Evolutionary conservation across 2,797 vertebrate species (phyloP).

Genomic region (Kryptolebias ocellatus): DNA sequence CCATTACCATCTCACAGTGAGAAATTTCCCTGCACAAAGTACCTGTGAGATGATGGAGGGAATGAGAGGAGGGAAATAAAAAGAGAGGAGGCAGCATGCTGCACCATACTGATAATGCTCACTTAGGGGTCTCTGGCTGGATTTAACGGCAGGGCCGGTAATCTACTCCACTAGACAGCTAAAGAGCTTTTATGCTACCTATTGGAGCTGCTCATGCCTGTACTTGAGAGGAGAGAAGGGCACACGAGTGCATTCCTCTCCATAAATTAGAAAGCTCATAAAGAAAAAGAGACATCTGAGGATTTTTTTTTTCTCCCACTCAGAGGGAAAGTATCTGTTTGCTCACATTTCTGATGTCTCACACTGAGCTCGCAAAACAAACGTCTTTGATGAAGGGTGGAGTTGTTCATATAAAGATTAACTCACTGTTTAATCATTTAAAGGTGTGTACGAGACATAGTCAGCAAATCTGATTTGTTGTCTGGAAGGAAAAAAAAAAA

Average conservation of each 20-base stretch:
- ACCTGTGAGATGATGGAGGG: slow-evolving; percentile 43
- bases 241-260: slow-evolving; percentile 74
- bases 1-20: slow-evolving; percentile 62
- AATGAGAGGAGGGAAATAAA: slow-evolving; percentile 17
- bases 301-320: slow-evolving; percentile 17
- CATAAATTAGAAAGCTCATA: slow-evolving; percentile 77
- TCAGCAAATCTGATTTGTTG: neutral
- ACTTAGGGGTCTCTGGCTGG: slow-evolving; percentile 74
- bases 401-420: neutral
- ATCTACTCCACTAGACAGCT: slow-evolving; percentile 81
- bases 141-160: slow-evolving; percentile 77
- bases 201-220: slow-evolving; percentile 72
- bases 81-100: slow-evolving; percentile 65
- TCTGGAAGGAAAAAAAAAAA: neutral
- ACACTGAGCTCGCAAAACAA: neutral
- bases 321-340: slow-evolving; percentile 48
- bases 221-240: slow-evolving; percentile 69
- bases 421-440: neutral
- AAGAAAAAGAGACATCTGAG: slow-evolving; percentile 50
- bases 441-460: neutral
- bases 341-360: slow-evolving; percentile 39
- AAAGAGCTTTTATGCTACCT: slow-evolving; percentile 80
- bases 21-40: slow-evolving; percentile 66
- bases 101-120: slow-evolving; percentile 77
- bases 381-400: slow-evolving; percentile 10